phyloP scores from a whole-genome alignment of 2,113 vertebrate genomes.

The Condylura cristata region DNA sequence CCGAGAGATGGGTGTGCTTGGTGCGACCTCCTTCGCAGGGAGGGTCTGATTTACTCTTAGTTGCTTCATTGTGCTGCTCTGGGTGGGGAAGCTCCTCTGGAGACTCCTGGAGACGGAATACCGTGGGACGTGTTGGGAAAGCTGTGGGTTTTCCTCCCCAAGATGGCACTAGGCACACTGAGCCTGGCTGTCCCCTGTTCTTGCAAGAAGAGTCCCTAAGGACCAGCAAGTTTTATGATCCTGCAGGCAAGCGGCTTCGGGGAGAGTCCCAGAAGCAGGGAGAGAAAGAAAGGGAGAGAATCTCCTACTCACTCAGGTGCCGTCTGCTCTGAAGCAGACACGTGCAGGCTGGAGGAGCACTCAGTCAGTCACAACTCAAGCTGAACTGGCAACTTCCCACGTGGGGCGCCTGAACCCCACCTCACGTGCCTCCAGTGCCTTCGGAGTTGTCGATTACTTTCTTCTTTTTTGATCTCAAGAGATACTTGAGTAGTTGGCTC shows the following conservation, averaged over 20 bases:
- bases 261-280: neutral
- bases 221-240: neutral
- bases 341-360: too few species aligned
- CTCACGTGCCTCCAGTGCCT: neutral
- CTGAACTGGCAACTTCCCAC: neutral
- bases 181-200: neutral
- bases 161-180: neutral
- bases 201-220: neutral
- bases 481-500: constrained; percentile 4
- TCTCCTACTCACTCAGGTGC: neutral
- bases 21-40: neutral
- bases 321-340: neutral
- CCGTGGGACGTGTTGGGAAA: neutral
- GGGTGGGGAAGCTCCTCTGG: neutral
- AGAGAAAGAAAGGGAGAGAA: neutral
- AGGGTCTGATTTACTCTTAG: neutral
- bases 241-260: neutral
- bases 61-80: neutral
- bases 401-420: too few species aligned
- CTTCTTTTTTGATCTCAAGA: constrained; percentile 27
- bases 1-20: neutral
- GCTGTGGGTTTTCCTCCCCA: neutral
- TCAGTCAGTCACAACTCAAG: neutral
- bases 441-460: neutral
- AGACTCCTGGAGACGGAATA: neutral